Percentiles rank a stretch among this genome's conserved stretches.
phyloP scores from a whole-genome alignment of 2,113 vertebrate genomes.

The Mus musculus region GRCm39 chr12:30776501-30777000 shows the following conservation, averaged over 20 bases:
- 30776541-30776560: background rate
- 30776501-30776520: background rate
- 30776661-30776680: background rate
- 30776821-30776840: conserved; percentile 34
- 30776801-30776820: background rate
- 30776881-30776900: conserved; percentile 76
- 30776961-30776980: conserved; percentile 88
- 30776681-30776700: background rate
- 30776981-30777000: conserved; percentile 79
- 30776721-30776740: no score
- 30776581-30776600: background rate
- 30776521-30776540: background rate
- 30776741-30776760: background rate
- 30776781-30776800: background rate
- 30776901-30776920: conserved; percentile 69
- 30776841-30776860: conserved; percentile 56
- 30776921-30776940: conserved; percentile 77
- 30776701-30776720: no score
- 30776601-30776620: background rate
- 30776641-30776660: background rate
- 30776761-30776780: background rate
- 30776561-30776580: background rate
- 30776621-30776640: background rate
- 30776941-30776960: conserved; percentile 80
- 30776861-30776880: conserved; percentile 68